Evolutionary conservation across 2,888 invertebrate species (phyloP).

Genomic region (Lathronympha strigana): DNA sequence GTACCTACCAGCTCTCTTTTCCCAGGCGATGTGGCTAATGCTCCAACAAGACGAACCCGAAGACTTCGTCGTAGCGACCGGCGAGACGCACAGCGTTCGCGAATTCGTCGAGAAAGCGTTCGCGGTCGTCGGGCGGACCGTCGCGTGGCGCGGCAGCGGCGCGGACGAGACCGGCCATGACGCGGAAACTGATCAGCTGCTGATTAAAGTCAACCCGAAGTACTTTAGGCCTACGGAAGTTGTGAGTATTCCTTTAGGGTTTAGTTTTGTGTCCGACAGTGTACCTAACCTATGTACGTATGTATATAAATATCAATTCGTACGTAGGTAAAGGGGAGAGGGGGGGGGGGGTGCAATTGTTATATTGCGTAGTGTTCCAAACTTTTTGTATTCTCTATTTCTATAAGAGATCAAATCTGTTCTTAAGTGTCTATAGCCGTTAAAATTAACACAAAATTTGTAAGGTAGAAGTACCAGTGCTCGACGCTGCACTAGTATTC

Average conservation of each 20-base stretch:
- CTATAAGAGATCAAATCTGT: too few relatives aligned
- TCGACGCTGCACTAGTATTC: too few relatives aligned
- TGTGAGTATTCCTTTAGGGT: conserved; percentile 86
- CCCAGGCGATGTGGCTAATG: conserved; percentile 99
- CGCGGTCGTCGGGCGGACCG: conserved; percentile 87
- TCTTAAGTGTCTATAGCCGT: too few relatives aligned
- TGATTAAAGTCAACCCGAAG: conserved; percentile 95
- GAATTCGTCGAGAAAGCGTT: conserved; percentile 98
- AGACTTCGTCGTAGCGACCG: conserved; percentile 99
- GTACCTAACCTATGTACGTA: too few relatives aligned
- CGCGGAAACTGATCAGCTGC: conserved; percentile 87
- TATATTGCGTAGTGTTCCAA: too few relatives aligned
- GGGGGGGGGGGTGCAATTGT: too few relatives aligned
- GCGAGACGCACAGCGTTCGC: conserved; percentile 96
- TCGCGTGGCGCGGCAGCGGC: conserved; percentile 94
- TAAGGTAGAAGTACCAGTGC: too few relatives aligned
- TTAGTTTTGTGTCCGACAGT: too few relatives aligned
- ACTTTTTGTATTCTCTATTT: too few relatives aligned
- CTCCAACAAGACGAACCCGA: conserved; percentile 95
- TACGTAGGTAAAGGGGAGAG: too few relatives aligned
- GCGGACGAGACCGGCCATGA: conserved; percentile 90
- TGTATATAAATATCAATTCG: too few relatives aligned
- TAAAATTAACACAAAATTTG: too few relatives aligned
- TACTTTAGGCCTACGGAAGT: conserved; percentile 99
- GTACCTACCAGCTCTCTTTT: conserved; percentile 37